These are phyloP conservation scores for Catagonus wagneri DNA, from an alignment of 2,113 vertebrate genomes.

Conservation along the genomic window DNA sequence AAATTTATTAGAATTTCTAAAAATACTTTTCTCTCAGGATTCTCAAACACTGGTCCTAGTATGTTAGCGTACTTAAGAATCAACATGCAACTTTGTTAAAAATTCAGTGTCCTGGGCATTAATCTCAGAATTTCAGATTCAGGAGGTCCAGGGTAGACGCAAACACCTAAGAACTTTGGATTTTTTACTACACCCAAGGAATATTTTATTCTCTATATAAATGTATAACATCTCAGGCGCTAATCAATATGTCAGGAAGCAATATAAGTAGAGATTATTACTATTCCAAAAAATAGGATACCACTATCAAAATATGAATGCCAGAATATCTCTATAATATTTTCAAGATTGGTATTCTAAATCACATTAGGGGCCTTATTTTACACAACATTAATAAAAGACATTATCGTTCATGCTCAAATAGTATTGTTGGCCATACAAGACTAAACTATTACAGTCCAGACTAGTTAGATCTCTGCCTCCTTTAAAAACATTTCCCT, in stretches of 20 bases:
- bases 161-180: background rate
- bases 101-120: background rate
- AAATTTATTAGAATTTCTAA: background rate
- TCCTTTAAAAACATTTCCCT: background rate
- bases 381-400: slow-evolving; percentile 24
- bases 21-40: background rate
- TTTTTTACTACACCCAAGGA: background rate
- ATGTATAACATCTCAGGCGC: background rate
- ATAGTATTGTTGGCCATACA: background rate
- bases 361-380: background rate
- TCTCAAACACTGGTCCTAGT: background rate
- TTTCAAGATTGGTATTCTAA: slow-evolving; percentile 8
- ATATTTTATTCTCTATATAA: slow-evolving; percentile 27
- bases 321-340: background rate
- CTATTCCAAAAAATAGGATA: slow-evolving; percentile 4
- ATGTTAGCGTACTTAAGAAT: background rate
- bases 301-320: background rate
- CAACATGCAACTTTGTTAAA: background rate
- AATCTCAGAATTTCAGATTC: slow-evolving; percentile 22
- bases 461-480: background rate
- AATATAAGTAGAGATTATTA: background rate
- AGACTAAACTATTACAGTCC: background rate
- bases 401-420: background rate
- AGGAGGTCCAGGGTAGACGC: background rate
- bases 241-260: background rate